Evolutionary conservation across 1,140 invertebrate genomes (phyloP).

Genomic region (Thalassaphorura encarpata): DNA sequence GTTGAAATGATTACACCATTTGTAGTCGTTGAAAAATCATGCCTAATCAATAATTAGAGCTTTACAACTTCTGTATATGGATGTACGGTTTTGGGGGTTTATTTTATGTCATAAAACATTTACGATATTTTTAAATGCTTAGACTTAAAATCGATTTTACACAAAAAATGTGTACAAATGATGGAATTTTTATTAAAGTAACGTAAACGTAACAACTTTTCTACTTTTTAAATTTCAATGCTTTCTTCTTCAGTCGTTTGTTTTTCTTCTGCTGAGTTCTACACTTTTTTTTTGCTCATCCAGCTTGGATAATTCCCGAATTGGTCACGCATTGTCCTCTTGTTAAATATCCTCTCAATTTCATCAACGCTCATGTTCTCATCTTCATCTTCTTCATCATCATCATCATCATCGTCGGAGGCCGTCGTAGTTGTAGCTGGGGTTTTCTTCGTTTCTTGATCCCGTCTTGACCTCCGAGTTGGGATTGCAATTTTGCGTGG

Average conservation of each 20-base stretch:
- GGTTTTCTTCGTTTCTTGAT: no score
- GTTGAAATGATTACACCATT: no score
- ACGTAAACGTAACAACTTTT: no score
- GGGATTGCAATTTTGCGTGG: not conserved
- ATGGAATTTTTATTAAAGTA: not conserved
- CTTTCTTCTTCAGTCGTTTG: conserved; percentile 19
- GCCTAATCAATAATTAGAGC: no score
- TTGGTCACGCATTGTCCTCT: conserved; percentile 51
- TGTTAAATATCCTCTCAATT: conserved; percentile 45
- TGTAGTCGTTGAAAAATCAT: no score
- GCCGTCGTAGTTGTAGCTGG: no score
- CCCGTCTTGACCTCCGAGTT: no score
- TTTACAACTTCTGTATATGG: no score
- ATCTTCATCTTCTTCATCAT: conserved; percentile 13
- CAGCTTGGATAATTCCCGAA: conserved; percentile 49
- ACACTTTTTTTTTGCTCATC: conserved; percentile 28
- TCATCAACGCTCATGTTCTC: conserved; percentile 38
- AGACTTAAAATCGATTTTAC: no score
- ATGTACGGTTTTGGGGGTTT: no score
- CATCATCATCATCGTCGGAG: not conserved
- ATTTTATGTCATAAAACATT: no score
- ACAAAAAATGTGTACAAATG: not conserved
- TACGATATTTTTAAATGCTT: no score
- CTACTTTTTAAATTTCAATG: not conserved
- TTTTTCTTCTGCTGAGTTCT: conserved; percentile 28